Evolutionary conservation across 2,113 vertebrate species (phyloP).

Genomic region (Actenoides lindsayi): DNA sequence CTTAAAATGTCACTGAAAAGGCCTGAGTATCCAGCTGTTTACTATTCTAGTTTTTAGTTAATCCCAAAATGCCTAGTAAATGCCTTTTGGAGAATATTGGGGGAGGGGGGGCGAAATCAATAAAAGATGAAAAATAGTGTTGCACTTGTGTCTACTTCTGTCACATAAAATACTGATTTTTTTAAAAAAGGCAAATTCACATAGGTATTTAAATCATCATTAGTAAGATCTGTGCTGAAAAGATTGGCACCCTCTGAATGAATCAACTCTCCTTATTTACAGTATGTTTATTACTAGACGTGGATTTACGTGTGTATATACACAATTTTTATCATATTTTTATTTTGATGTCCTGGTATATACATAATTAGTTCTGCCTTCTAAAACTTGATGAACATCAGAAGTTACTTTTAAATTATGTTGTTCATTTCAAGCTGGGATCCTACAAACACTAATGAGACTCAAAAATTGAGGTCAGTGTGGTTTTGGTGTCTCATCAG

Average conservation of each 20-base stretch:
- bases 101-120: background rate
- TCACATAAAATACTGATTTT: background rate
- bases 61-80: background rate
- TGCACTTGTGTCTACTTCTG: background rate
- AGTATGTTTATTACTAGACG: background rate
- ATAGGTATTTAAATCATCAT: background rate
- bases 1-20: background rate
- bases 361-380: background rate
- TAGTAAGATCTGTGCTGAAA: background rate
- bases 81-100: background rate
- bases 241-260: background rate
- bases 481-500: background rate
- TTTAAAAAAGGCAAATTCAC: background rate
- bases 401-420: background rate
- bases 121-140: background rate
- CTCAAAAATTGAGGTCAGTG: background rate
- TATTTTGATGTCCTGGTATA: background rate
- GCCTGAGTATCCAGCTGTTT: background rate
- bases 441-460: background rate
- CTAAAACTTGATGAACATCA: background rate
- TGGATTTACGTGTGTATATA: fast-evolving
- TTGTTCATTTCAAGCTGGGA: background rate
- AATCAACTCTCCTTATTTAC: background rate
- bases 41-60: background rate
- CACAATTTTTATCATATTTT: background rate